Conservation (phyloP, 2,888 invertebrate genomes). For the Physocephala rufipes region DNA sequence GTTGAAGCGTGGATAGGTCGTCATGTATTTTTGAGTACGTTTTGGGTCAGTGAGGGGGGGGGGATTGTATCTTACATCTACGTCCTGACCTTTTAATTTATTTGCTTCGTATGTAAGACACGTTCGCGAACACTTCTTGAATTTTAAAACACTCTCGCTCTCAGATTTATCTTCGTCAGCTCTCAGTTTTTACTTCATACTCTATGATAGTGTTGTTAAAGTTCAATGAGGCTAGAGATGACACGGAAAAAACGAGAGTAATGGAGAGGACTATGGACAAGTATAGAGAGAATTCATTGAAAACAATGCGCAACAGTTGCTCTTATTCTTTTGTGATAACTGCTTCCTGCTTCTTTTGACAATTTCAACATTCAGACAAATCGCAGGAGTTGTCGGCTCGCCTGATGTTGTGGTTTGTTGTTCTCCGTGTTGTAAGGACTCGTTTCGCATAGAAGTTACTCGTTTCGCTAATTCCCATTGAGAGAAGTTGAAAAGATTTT, state of each 20-base stretch:
- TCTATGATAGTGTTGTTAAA: too few relatives aligned
- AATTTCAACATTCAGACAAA: constrained; percentile 10
- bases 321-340: constrained; percentile 32
- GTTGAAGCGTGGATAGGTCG: too few relatives aligned
- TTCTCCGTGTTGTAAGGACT: not conserved
- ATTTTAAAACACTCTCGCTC: not conserved
- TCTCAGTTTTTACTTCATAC: not conserved
- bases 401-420: too few relatives aligned
- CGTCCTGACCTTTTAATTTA: constrained; percentile 2
- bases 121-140: not conserved
- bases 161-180: not conserved
- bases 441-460: not conserved
- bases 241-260: constrained; percentile 23
- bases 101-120: constrained; percentile 23
- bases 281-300: not conserved
- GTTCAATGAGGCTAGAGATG: not conserved
- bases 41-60: too few relatives aligned
- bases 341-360: constrained; percentile 14
- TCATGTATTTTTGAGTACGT: too few relatives aligned
- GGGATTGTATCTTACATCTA: too few relatives aligned
- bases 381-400: constrained; percentile 16
- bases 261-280: constrained; percentile 30
- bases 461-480: too few relatives aligned
- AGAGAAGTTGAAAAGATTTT: not conserved
- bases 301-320: constrained; percentile 52